Percentiles rank a stretch among this genome's conserved stretches.
These are phyloP conservation scores for Neodiprion virginianus DNA, from an alignment of 1,140 invertebrate genomes.

Conservation along the genomic window DNA sequence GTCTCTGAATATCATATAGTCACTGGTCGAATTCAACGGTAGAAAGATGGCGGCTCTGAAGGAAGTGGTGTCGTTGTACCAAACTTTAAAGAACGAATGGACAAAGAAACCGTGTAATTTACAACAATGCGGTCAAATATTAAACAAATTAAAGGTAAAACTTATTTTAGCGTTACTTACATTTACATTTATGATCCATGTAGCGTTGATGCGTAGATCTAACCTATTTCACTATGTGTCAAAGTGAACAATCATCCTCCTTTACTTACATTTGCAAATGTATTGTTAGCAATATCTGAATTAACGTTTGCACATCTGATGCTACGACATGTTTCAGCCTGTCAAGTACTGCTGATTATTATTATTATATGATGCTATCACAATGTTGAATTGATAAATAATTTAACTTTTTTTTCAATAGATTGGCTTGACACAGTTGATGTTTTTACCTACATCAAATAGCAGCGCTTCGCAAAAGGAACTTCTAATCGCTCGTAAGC, in stretches of 20 bases:
- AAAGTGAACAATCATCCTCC: slow-evolving; percentile 55
- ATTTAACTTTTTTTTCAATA: slow-evolving; percentile 55
- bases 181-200: slow-evolving; percentile 37
- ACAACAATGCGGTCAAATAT: slow-evolving; percentile 73
- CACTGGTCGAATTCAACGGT: background rate
- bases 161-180: slow-evolving; percentile 35
- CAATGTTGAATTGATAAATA: slow-evolving; percentile 14
- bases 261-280: slow-evolving; percentile 7
- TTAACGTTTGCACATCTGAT: slow-evolving; percentile 26
- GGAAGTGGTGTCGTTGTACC: slow-evolving; percentile 72
- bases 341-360: slow-evolving; percentile 19
- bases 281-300: slow-evolving; percentile 20
- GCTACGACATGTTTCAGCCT: slow-evolving; percentile 28
- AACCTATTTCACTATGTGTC: slow-evolving; percentile 28
- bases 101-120: slow-evolving; percentile 71
- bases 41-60: slow-evolving; percentile 68
- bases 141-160: slow-evolving; percentile 77
- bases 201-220: slow-evolving; percentile 10
- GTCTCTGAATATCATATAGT: too few species aligned
- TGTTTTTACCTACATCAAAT: slow-evolving; percentile 87
- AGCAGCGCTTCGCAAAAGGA: slow-evolving; percentile 82
- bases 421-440: slow-evolving; percentile 84
- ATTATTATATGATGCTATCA: background rate
- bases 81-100: slow-evolving; percentile 80
- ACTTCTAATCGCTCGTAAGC: slow-evolving; percentile 82